Conservation (phyloP, 37 sponge, comb jelly and placozoan species). For the Cladorhizidae sp. region DNA sequence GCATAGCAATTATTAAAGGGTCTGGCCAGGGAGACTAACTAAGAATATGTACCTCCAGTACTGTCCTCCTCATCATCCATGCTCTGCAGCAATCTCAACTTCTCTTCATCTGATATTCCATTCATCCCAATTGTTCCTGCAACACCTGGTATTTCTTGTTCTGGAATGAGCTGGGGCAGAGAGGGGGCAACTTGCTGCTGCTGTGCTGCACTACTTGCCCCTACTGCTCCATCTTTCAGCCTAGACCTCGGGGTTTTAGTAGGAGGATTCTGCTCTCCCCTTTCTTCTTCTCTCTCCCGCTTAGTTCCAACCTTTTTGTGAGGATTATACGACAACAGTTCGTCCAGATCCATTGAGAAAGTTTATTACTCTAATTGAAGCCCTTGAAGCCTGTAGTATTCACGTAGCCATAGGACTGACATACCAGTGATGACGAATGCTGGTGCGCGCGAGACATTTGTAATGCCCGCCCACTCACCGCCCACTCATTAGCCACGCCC, state of each 20-base stretch:
- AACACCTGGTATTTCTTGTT: not conserved
- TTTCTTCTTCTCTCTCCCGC: slow-evolving; percentile 34
- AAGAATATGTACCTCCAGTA: not conserved
- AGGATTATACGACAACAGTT: slow-evolving; percentile 69
- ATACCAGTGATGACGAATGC: no score
- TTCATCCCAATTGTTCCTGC: slow-evolving; percentile 15
- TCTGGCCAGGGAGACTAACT: not conserved
- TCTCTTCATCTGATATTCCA: slow-evolving; percentile 75
- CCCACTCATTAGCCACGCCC: no score
- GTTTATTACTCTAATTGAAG: not conserved
- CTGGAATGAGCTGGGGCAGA: not conserved
- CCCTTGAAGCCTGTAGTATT: no score
- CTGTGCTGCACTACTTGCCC: not conserved
- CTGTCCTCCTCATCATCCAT: slow-evolving; percentile 72
- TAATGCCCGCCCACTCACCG: no score
- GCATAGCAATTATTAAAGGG: not conserved
- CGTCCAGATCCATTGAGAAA: slow-evolving; percentile 59
- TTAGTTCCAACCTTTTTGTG: slow-evolving; percentile 9
- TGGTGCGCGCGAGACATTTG: no score
- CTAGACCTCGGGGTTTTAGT: not conserved
- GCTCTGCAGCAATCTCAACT: slow-evolving; percentile 65
- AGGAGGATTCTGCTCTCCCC: slow-evolving; percentile 2
- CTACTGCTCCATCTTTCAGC: not conserved
- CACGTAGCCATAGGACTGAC: no score
- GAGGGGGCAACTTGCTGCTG: not conserved